Evolutionary conservation across 2,888 invertebrate genomes (phyloP), one percentile per base, ranked within the genome.

Genomic region (Platycheirus albimanus): DNA sequence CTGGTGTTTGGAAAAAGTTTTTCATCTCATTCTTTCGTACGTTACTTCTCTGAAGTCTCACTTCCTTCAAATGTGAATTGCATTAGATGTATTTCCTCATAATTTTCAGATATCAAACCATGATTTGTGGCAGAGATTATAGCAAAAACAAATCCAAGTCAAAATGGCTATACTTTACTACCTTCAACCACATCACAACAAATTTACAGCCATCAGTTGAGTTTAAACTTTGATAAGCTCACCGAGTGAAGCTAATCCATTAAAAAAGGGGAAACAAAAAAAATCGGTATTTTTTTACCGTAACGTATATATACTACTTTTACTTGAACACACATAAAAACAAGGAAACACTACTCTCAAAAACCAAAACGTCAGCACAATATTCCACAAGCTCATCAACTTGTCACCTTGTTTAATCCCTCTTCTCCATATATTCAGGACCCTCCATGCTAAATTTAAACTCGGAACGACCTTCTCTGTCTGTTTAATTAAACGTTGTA

Each of bases 401-500:
- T 66, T 81, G 81, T 81, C 81, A 77, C 71, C 77, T 81, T 61
- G 66, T 67, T 77, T 77, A 71, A 77, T 71, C 71, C 66, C 41
- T 15, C 43, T 8, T 15, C 33, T 20, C 30, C n/a, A n/a, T 8
- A 33, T 33, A 33, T 33, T 33, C 8, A 33, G 30, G 3, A 24
- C n/a, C 30, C 7, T 8, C 49, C 56, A 38, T 64, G 38, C 77
- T 71, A 81, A 77, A 77, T 71, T 81, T 72, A 77, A 77, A 81
- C 77, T 61, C 77, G 54, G 64, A 63, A 78, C 77, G 78, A 74
- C 77, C 83, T 83, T 69, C 69, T 67, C 49, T 64, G 69, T 77
- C 77, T 72, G 83, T 83, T 83, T 83, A 83, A 83, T 83, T 83
- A 83, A 83, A 83, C 78, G 72, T 51, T 83, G 78, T 83, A 78